These are phyloP conservation scores for Cottoperca gobio DNA, from an alignment of 2,797 vertebrate genomes.

Conservation along the genomic window DNA sequence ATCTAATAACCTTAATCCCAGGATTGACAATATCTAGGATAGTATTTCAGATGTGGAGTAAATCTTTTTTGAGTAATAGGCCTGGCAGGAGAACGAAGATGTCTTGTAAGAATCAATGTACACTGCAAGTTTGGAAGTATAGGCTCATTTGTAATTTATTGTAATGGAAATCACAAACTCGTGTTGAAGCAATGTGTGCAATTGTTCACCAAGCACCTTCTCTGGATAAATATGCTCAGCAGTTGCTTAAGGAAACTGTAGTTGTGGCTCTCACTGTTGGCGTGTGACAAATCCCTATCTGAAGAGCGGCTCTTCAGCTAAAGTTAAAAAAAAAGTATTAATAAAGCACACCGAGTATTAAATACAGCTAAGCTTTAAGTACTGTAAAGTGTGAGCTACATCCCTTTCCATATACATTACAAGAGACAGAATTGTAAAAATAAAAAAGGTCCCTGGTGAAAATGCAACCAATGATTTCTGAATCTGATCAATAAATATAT, in stretches of 20 bases:
- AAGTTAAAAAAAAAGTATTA: conserved; percentile 33
- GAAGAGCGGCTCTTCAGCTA: conserved; percentile 45
- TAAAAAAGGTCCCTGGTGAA: not conserved
- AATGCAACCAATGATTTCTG: conserved; percentile 1
- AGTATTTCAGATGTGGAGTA: conserved; percentile 74
- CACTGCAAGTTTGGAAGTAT: conserved; percentile 30
- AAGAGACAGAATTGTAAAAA: conserved; percentile 2
- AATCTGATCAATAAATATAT: not conserved
- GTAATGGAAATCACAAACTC: conserved; percentile 7
- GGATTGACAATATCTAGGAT: conserved; percentile 76
- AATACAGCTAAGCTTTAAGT: conserved; percentile 49
- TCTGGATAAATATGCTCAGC: conserved; percentile 38
- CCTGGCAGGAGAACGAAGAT: conserved; percentile 44
- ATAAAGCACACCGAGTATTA: conserved; percentile 50
- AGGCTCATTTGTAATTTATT: conserved; percentile 28
- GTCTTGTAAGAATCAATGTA: conserved; percentile 41
- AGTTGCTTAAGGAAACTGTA: conserved; percentile 49
- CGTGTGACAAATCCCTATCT: conserved; percentile 63
- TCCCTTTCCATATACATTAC: not conserved
- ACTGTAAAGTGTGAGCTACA: conserved; percentile 31
- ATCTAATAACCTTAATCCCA: conserved; percentile 85
- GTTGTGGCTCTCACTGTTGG: conserved; percentile 37
- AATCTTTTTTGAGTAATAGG: conserved; percentile 56
- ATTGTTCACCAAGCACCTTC: conserved; percentile 28
- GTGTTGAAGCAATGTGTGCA: conserved; percentile 1